These are phyloP conservation scores for Misgurnus mizolepis DNA, from an alignment of 2,113 vertebrate species.

Conservation along the genomic window DNA sequence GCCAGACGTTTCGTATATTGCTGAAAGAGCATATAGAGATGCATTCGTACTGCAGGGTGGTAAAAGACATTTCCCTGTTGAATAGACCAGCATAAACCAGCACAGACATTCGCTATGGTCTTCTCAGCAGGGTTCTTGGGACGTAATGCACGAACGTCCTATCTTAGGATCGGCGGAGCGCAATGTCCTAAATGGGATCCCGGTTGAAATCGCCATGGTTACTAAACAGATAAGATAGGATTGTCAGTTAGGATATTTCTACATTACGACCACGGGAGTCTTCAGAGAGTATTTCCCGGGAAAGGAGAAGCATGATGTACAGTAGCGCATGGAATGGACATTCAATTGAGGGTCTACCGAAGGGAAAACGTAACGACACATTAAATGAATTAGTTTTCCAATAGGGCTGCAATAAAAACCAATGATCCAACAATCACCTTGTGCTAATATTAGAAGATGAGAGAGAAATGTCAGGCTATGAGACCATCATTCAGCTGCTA, in stretches of 20 bases:
- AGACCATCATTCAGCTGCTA: conserved; percentile 49
- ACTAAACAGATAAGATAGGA: too few species aligned
- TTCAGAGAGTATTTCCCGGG: conserved; percentile 23
- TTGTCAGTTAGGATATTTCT: too few species aligned
- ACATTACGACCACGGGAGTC: not conserved
- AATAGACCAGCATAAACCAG: too few species aligned
- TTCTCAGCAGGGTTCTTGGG: too few species aligned
- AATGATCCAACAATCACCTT: conserved; percentile 59
- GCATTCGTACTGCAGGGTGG: not conserved
- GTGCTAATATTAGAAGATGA: conserved; percentile 58
- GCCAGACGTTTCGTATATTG: not conserved
- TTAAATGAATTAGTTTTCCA: conserved; percentile 58
- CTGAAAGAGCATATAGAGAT: not conserved
- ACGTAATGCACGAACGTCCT: too few species aligned
- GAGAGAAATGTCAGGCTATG: conserved; percentile 45
- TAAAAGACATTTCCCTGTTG: not conserved
- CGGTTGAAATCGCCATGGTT: too few species aligned
- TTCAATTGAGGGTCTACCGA: conserved; percentile 31
- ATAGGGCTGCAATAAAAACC: conserved; percentile 55
- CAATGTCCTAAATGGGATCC: too few species aligned
- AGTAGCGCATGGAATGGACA: conserved; percentile 16
- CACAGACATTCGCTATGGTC: too few species aligned
- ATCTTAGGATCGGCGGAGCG: too few species aligned
- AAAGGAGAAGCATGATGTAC: conserved; percentile 20
- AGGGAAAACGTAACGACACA: conserved; percentile 51